A percentile compares a stretch with the other conserved stretches of the same genome.
Conservation (phyloP, 1,140 invertebrate species). For the Drosophila suzukii region DNA sequence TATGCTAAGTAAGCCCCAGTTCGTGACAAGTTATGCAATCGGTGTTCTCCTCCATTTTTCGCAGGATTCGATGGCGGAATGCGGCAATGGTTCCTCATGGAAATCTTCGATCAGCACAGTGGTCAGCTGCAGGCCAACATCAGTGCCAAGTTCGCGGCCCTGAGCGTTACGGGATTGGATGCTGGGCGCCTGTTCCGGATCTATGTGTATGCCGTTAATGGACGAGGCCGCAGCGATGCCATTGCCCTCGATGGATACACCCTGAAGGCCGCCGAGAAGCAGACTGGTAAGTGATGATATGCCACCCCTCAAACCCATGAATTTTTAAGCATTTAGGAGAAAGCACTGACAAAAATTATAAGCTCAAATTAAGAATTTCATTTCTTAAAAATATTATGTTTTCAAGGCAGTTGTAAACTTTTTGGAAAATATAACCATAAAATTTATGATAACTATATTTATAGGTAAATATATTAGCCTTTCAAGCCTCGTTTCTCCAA, state of each 20-base stretch:
- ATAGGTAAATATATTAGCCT: not conserved
- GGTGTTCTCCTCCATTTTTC: conserved; percentile 1
- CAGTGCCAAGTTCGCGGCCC: conserved; percentile 88
- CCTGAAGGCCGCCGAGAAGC: conserved; percentile 91
- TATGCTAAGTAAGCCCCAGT: conserved; percentile 45
- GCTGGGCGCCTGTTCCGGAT: conserved; percentile 89
- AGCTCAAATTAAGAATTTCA: no score
- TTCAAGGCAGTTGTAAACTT: no score
- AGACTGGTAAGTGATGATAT: conserved; percentile 88
- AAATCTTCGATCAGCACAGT: conserved; percentile 90
- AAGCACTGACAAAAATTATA: no score
- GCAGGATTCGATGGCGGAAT: conserved; percentile 92
- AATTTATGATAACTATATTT: no score
- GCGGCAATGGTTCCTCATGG: conserved; percentile 89
- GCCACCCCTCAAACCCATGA: conserved; percentile 33
- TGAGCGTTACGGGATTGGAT: conserved; percentile 89
- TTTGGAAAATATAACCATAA: not conserved
- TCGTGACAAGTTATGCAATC: conserved; percentile 49
- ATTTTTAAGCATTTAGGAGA: conserved; percentile 49
- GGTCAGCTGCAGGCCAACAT: conserved; percentile 88
- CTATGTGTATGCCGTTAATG: conserved; percentile 87
- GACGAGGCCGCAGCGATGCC: conserved; percentile 87
- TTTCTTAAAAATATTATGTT: no score
- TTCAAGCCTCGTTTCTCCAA: not conserved
- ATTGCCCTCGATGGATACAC: conserved; percentile 88